Evolutionary conservation across 1,140 invertebrate genomes (phyloP).

Genomic region (Drosophila cardini): DNA sequence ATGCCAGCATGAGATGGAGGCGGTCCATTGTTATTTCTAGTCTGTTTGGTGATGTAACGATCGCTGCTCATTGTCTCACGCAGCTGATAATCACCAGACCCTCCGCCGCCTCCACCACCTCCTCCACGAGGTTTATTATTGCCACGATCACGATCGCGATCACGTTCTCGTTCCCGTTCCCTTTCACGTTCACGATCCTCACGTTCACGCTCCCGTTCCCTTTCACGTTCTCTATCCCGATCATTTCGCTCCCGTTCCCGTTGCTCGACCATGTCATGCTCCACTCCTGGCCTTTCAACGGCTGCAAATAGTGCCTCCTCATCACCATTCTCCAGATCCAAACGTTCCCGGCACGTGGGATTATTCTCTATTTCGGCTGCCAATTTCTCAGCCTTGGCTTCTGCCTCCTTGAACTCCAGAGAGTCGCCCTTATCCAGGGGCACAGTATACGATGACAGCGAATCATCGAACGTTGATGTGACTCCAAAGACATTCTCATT

Average conservation of each 20-base stretch:
- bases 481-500: slow-evolving; percentile 96
- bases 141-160: slow-evolving; percentile 72
- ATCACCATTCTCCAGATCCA: slow-evolving; percentile 95
- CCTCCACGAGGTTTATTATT: slow-evolving; percentile 69
- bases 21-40: slow-evolving; percentile 75
- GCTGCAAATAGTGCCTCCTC: slow-evolving; percentile 92
- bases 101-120: slow-evolving; percentile 16
- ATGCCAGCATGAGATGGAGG: slow-evolving; percentile 66
- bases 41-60: slow-evolving; percentile 79
- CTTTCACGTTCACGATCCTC: slow-evolving; percentile 34
- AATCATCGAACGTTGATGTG: slow-evolving; percentile 94
- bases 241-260: slow-evolving; percentile 65
- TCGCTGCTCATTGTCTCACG: slow-evolving; percentile 79
- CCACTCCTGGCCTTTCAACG: slow-evolving; percentile 86
- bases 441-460: slow-evolving; percentile 94
- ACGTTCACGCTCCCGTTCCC: slow-evolving; percentile 47
- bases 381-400: slow-evolving; percentile 93
- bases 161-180: slow-evolving; percentile 73
- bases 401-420: slow-evolving; percentile 93
- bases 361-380: slow-evolving; percentile 95
- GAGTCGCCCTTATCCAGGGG: slow-evolving; percentile 93
- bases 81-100: slow-evolving; percentile 59
- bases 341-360: slow-evolving; percentile 90
- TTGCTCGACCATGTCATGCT: slow-evolving; percentile 55
- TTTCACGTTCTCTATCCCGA: slow-evolving; percentile 68